Conservation (phyloP, 2,888 invertebrate genomes). For the Pocota personata region DNA sequence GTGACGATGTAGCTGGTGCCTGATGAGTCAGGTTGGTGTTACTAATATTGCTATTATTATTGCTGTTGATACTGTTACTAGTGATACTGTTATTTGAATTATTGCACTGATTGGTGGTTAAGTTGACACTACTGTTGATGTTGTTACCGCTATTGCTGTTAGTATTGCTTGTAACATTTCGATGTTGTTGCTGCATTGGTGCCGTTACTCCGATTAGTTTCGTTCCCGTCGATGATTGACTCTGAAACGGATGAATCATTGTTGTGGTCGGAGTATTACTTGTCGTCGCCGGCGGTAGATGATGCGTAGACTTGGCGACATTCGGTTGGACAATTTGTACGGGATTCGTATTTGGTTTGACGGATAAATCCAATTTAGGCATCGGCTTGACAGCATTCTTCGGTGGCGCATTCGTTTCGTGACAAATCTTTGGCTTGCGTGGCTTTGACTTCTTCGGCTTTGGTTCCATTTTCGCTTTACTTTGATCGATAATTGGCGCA, state of each 20-base stretch:
- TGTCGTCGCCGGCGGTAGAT: slow-evolving; percentile 71
- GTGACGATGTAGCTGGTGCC: slow-evolving; percentile 63
- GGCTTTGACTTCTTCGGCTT: slow-evolving; percentile 76
- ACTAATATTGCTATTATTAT: slow-evolving; percentile 50
- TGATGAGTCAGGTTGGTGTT: slow-evolving; percentile 52
- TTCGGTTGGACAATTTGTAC: slow-evolving; percentile 82
- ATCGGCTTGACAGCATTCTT: slow-evolving; percentile 82
- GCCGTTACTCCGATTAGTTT: slow-evolving; percentile 82
- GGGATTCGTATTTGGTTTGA: slow-evolving; percentile 81
- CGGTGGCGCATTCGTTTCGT: slow-evolving; percentile 67
- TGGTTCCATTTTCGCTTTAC: slow-evolving; percentile 81
- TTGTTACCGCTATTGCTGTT: slow-evolving; percentile 27
- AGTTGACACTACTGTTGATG: slow-evolving; percentile 50
- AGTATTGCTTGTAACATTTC: slow-evolving; percentile 30
- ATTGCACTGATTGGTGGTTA: slow-evolving; percentile 61
- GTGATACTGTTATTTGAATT: slow-evolving; percentile 40
- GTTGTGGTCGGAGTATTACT: slow-evolving; percentile 75
- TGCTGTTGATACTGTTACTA: slow-evolving; percentile 33
- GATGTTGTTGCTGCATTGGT: slow-evolving; percentile 81
- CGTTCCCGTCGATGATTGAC: slow-evolving; percentile 80
- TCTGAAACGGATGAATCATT: slow-evolving; percentile 80
- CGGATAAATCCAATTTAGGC: slow-evolving; percentile 81
- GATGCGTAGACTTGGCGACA: slow-evolving; percentile 76
- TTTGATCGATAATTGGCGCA: slow-evolving; percentile 82
- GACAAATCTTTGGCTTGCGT: slow-evolving; percentile 75